Percentiles rank a stretch among this genome's conserved stretches.
These are phyloP conservation scores for Melanotaenia pygmaea DNA, from an alignment of 2,797 vertebrate species.

Conservation along the genomic window DNA sequence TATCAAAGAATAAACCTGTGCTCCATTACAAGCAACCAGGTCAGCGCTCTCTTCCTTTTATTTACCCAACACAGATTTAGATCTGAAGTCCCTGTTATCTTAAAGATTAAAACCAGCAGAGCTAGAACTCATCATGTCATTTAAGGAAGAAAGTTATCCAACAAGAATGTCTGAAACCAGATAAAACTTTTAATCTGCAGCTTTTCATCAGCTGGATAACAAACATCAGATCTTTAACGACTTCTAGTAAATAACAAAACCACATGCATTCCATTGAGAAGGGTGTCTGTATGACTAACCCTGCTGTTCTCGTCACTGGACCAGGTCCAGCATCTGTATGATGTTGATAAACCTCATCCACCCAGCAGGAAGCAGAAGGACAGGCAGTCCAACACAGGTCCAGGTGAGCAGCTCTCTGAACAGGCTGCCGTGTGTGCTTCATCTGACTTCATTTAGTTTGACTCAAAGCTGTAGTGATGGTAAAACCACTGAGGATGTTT, in stretches of 20 bases:
- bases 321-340: constrained; percentile 86
- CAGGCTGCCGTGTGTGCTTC: too few species aligned
- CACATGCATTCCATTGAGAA: too few species aligned
- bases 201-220: too few species aligned
- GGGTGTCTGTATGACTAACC: neutral
- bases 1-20: constrained; percentile 89
- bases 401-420: constrained; percentile 63
- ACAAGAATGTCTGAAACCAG: too few species aligned
- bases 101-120: too few species aligned
- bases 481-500: neutral
- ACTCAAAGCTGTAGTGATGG: neutral
- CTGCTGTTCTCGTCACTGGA: neutral
- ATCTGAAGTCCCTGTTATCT: neutral
- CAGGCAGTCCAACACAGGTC: constrained; percentile 30
- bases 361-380: constrained; percentile 61
- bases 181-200: too few species aligned
- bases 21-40: constrained; percentile 88
- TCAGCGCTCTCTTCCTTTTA: constrained; percentile 60
- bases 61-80: constrained; percentile 34
- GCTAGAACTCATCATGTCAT: too few species aligned
- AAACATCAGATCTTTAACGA: neutral
- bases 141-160: too few species aligned
- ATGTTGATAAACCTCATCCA: constrained; percentile 52
- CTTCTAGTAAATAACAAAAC: too few species aligned
- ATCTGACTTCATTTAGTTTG: neutral